Base-by-base conservation (phyloP, 1,140 invertebrate species). In the Sitobion miscanthi region DNA sequence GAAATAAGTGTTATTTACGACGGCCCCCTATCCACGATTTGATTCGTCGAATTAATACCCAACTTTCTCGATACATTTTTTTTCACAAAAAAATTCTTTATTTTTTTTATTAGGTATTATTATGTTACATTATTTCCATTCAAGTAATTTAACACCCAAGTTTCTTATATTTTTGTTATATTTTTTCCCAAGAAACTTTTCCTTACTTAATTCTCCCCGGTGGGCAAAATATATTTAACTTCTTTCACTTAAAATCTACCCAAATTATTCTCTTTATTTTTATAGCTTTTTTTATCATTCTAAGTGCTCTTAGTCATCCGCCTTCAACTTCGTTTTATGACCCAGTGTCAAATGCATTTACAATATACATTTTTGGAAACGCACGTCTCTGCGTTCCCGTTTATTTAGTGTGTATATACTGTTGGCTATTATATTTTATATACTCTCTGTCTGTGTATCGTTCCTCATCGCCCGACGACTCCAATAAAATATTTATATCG, bases 291-390 rank as follows among this genome's bases (percentile, higher is more conserved):
- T 54, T 54, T 89, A 35, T 89, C 49, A 54, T 89, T 89, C 30
- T 54, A 89, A 38, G 87, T 54, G 49, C 30, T 89, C 87, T 52
- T 38, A 49, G 30, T 88, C 87, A 52, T 88, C 47, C n/a, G 6
- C 87, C n/a, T 89, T 54, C 87, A 35, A 89, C 20, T 89, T 54
- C 20, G 21, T 89, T 89, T 89, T 89, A 89, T 89, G 87, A 54
- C 49, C 20, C 87, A 89, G 87, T 89, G 47, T 89, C 87, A 38
- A 52, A 89, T 23, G 47, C n/a, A 54, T 89, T 54, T 89, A 38
- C 49, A 35, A 35, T 38, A 89, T 89, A 54, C 8, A 54, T 54
- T 54, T 54, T 54, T 52, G n/a, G 9, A 88, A 89, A 49, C 30
- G 49, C 30, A 35, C 47, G 7, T 23, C n/a, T 38, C n/a, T 38